Percentiles rank a stretch among this genome's conserved stretches.
phyloP scores from a whole-genome alignment of 2,113 vertebrate species.

The Phalacrocorax pelagicus region DNA sequence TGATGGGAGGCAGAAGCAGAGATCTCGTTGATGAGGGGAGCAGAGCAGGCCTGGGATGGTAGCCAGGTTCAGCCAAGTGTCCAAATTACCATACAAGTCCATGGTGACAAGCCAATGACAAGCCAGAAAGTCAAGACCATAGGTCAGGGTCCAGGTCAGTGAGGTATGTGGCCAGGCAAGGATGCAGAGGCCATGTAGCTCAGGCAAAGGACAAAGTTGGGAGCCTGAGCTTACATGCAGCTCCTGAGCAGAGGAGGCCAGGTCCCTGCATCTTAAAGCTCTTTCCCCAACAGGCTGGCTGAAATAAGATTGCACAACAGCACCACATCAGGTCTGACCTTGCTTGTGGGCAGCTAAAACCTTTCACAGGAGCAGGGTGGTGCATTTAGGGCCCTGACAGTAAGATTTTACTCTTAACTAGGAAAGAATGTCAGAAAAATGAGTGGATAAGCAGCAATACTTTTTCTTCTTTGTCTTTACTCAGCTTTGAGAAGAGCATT shows the following conservation, averaged over 20 bases:
- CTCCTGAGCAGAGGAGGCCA: background rate
- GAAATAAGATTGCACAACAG: background rate
- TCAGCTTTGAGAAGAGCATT: background rate
- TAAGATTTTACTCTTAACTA: background rate
- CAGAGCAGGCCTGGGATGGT: background rate
- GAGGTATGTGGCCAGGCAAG: background rate
- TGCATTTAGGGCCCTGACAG: background rate
- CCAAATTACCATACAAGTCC: background rate
- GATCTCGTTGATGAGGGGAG: background rate
- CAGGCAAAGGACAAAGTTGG: background rate
- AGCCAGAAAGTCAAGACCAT: background rate
- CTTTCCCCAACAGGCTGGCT: background rate
- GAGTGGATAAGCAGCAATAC: background rate
- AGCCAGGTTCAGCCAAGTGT: background rate
- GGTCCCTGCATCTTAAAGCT: background rate
- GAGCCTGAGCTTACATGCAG: background rate
- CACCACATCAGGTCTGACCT: background rate
- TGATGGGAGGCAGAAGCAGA: background rate
- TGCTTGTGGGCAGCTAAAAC: background rate
- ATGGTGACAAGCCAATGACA: background rate
- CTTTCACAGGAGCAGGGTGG: background rate
- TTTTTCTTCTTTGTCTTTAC: background rate
- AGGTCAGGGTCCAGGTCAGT: background rate
- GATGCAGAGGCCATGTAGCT: fast-evolving
- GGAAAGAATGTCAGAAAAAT: background rate